These are phyloP conservation scores for Mormyrus iriodes DNA, from an alignment of 2,113 vertebrate genomes.

Conservation along the genomic window DNA sequence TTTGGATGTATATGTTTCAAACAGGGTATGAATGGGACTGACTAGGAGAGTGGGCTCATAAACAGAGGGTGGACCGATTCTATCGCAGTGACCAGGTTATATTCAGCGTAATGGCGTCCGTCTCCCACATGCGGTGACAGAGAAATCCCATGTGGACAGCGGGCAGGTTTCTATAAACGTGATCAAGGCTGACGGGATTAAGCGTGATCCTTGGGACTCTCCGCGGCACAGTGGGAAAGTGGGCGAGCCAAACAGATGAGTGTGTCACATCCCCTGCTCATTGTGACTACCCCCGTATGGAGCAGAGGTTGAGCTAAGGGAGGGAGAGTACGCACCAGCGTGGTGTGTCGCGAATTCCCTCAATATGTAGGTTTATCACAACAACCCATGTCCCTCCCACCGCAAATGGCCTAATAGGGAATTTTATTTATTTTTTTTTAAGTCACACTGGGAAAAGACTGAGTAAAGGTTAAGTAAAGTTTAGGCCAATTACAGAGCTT, in stretches of 20 bases:
- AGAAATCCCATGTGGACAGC: background rate
- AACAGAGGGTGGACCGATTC: background rate
- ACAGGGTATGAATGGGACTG: background rate
- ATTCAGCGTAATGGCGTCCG: background rate
- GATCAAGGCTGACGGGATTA: background rate
- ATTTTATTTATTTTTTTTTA: conserved; percentile 28
- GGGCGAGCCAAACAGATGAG: background rate
- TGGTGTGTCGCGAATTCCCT: background rate
- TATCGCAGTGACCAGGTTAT: background rate
- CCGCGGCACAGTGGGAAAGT: background rate
- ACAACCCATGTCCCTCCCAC: conserved; percentile 33
- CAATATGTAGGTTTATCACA: background rate
- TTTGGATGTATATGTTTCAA: conserved; percentile 50
- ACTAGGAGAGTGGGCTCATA: background rate
- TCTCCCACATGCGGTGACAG: background rate
- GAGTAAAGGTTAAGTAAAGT: conserved; percentile 62
- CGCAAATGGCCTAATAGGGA: conserved; percentile 44
- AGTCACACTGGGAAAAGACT: conserved; percentile 26
- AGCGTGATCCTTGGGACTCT: background rate
- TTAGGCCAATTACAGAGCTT: conserved; percentile 57
- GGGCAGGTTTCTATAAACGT: background rate
- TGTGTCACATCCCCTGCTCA: background rate
- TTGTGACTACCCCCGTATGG: background rate
- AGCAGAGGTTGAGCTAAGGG: background rate
- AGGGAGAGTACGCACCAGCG: background rate